Evolutionary conservation across 1,140 invertebrate genomes (phyloP).

Genomic region (Muscidifurax raptorellus): DNA sequence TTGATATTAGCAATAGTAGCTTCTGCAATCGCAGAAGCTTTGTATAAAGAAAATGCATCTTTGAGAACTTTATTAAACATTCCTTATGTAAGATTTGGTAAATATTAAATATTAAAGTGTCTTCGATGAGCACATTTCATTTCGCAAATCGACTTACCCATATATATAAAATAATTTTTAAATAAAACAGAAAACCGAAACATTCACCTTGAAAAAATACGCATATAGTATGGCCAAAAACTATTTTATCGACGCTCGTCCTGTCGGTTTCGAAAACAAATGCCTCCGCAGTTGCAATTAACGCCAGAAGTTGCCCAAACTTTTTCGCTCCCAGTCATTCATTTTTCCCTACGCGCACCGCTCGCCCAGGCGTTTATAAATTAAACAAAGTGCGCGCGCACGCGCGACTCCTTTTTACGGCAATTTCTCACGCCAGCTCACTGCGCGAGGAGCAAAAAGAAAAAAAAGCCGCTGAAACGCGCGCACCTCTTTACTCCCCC

Average conservation of each 20-base stretch:
- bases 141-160: too few relatives aligned
- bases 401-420: neutral
- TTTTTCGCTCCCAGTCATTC: neutral
- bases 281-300: constrained; percentile 14
- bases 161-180: too few relatives aligned
- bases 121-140: too few relatives aligned
- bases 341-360: neutral
- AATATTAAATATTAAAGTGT: too few relatives aligned
- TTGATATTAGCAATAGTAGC: neutral
- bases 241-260: neutral
- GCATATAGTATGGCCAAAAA: neutral
- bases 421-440: neutral
- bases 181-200: neutral
- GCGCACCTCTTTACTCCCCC: neutral
- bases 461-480: neutral
- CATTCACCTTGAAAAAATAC: neutral
- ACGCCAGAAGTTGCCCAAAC: constrained; percentile 4
- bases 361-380: neutral
- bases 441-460: neutral
- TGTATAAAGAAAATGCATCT: neutral
- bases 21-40: neutral
- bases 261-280: neutral
- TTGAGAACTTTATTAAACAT: neutral
- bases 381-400: neutral
- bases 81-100: neutral